Conservation (phyloP, 1,140 invertebrate species). For the Nasonia vitripennis region DNA sequence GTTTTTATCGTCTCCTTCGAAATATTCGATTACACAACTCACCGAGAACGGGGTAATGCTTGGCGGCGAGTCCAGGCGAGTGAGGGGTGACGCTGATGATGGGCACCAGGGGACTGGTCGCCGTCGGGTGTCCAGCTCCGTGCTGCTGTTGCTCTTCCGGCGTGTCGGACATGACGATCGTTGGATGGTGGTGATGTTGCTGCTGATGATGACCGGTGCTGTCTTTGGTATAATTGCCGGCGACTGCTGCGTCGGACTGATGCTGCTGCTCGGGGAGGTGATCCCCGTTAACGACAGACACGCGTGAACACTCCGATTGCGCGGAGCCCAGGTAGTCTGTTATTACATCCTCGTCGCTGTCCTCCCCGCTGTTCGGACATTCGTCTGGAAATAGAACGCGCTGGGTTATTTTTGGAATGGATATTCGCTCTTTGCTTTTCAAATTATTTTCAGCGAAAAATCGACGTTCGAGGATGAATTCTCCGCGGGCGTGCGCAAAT, state of each 20-base stretch:
- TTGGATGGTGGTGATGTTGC: constrained; percentile 53
- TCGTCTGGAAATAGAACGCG: constrained; percentile 70
- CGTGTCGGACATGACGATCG: neutral
- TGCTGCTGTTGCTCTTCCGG: constrained; percentile 11
- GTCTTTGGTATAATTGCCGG: constrained; percentile 71
- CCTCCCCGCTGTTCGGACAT: constrained; percentile 78
- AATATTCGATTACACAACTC: constrained; percentile 54
- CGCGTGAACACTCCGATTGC: constrained; percentile 42
- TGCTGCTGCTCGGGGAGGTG: constrained; percentile 21
- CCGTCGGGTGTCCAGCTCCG: neutral
- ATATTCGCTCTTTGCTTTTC: too few relatives aligned
- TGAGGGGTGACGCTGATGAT: constrained; percentile 91
- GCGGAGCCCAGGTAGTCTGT: constrained; percentile 76
- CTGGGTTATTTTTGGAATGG: neutral
- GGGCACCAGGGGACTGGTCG: constrained; percentile 79
- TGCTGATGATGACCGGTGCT: constrained; percentile 54
- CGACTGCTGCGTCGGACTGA: constrained; percentile 58
- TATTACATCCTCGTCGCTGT: constrained; percentile 83
- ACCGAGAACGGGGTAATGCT: constrained; percentile 80
- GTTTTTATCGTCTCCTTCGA: too few relatives aligned
- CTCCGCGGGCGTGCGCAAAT: too few relatives aligned
- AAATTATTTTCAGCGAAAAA: neutral
- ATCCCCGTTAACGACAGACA: constrained; percentile 36
- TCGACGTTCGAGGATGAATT: neutral
- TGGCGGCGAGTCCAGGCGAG: constrained; percentile 81